Evolutionary conservation across 2,113 vertebrate species (phyloP), one percentile per base, ranked within the genome.

Genomic region (Thalassarche chlororhynchos): DNA sequence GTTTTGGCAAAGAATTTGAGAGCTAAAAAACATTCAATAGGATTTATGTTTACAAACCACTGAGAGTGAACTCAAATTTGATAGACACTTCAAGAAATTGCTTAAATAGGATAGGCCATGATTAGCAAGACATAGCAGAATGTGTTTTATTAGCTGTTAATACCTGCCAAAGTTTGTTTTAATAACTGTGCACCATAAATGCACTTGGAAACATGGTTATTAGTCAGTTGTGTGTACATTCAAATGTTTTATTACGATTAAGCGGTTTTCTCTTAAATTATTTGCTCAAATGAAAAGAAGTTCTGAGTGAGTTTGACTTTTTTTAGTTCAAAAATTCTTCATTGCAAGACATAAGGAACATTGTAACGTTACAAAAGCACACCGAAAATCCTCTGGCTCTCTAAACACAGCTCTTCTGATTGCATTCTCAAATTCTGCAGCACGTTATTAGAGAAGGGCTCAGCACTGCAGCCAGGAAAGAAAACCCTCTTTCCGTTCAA

Each of bases 11-110:
- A 40, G 75, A 61, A 76, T 58, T 54, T 0, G 7, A 49, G 47
- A 46, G 46, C 65, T 93, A 19, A 65, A 57, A 74, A 84, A 8
- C 13, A 15, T 75, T 79, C 16, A 19, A 20, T 18, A 18, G 66
- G 61, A 60, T 90, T 93, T 76, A 24, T 68, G 57, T 93, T 96
- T 94, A 60, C 62, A 83, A 95, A 86, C 66, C 36, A 46, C 19
- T 29, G 77, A 81, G 51, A 93, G 55, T 32, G 77, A 86, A n/a
- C 72, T 72, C 10, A 6, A 44, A 47, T 92, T 84, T 96, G 89
- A 97, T 25, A 72, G 91, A 70, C 80, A 85, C 34, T 55, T 95
- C 40, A 86, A 75, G 85, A 96, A 95, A 97, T 93, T 94, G 84
- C 79, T 93, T 91, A 95, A 92, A 96, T 96, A 74, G 72, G 81